Conservation (phyloP, 2,888 invertebrate species). For the Ectropis crepuscularia region DNA sequence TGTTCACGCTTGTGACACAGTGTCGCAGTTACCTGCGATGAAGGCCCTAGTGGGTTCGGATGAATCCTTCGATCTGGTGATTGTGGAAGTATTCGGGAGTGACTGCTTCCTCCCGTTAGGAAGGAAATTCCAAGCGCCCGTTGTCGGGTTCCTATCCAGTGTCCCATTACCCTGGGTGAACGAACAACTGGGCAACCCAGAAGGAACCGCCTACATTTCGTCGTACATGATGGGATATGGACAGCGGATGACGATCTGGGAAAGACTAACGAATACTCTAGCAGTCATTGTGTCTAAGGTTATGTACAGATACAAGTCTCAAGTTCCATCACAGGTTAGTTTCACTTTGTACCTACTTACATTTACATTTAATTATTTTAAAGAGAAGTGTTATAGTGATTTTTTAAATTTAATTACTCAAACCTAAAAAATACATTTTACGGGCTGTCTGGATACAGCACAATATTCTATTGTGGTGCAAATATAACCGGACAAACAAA, state of each 20-base stretch:
- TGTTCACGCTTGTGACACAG: constrained; percentile 73
- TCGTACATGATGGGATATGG: constrained; percentile 82
- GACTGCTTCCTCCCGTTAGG: constrained; percentile 85
- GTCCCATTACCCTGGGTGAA: constrained; percentile 84
- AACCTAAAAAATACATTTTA: too few species aligned
- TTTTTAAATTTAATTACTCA: too few species aligned
- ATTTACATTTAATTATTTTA: neutral
- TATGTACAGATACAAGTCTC: constrained; percentile 71
- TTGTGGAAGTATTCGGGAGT: constrained; percentile 82
- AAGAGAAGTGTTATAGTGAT: too few species aligned
- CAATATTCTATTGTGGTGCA: too few species aligned
- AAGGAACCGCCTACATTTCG: constrained; percentile 83
- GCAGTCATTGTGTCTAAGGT: constrained; percentile 70
- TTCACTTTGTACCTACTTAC: neutral
- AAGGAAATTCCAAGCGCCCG: constrained; percentile 79
- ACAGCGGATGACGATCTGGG: constrained; percentile 77
- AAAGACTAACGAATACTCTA: constrained; percentile 77
- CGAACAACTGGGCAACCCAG: constrained; percentile 83
- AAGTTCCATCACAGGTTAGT: constrained; percentile 73
- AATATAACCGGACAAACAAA: too few species aligned
- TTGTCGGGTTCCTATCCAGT: constrained; percentile 81
- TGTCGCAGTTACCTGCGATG: constrained; percentile 69
- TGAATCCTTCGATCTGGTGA: constrained; percentile 69
- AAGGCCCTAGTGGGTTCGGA: constrained; percentile 69
- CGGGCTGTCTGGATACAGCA: too few species aligned